phyloP scores from a whole-genome alignment of 2,888 invertebrate genomes.

The Arctia plantaginis region DNA sequence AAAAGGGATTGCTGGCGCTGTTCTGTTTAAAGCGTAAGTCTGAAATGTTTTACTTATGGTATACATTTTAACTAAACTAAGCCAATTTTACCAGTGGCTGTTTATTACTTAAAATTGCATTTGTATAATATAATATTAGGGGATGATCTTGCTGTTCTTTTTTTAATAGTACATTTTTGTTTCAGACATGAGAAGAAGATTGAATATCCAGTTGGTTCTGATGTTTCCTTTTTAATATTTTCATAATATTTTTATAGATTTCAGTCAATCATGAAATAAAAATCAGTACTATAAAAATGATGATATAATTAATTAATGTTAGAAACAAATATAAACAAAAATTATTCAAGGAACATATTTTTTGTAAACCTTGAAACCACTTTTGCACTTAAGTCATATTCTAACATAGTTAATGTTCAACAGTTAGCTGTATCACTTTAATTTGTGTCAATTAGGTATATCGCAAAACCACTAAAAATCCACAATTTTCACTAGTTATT shows the following conservation, averaged over 20 bases:
- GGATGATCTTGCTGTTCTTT: not conserved
- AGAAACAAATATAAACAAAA: conserved; percentile 39
- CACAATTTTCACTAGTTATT: conserved; percentile 49
- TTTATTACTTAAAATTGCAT: not conserved
- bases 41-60: not conserved
- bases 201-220: conserved; percentile 85
- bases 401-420: conserved; percentile 34
- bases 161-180: conserved; percentile 46
- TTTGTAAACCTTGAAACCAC: conserved; percentile 40
- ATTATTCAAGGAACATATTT: conserved; percentile 30
- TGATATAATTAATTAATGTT: conserved; percentile 25
- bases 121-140: not conserved
- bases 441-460: conserved; percentile 33
- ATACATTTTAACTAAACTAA: not conserved
- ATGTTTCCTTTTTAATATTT: conserved; percentile 85
- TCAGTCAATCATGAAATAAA: conserved; percentile 6
- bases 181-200: conserved; percentile 83
- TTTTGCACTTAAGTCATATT: conserved; percentile 44
- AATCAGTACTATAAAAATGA: conserved; percentile 17
- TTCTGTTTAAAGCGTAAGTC: conserved; percentile 76
- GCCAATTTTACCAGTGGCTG: not conserved
- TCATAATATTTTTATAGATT: conserved; percentile 5
- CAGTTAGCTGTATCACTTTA: conserved; percentile 37
- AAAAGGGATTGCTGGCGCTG: conserved; percentile 88
- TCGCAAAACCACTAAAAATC: conserved; percentile 45